Evolutionary conservation across 2,888 invertebrate genomes (phyloP).

Genomic region (Lycia hirtaria): DNA sequence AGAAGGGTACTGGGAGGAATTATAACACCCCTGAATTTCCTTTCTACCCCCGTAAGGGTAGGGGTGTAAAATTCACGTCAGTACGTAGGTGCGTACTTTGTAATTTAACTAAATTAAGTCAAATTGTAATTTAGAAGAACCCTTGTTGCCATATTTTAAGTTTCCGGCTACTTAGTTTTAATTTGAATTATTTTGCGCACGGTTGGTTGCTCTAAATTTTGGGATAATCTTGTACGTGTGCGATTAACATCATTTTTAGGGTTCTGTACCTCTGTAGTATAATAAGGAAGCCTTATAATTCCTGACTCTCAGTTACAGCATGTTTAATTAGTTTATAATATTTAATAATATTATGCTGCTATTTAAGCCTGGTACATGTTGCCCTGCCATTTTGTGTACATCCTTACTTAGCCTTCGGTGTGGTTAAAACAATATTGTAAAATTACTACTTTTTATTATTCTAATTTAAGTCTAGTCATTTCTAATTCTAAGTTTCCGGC

Average conservation of each 20-base stretch:
- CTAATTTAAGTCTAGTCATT: no score
- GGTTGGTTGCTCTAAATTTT: constrained; percentile 10
- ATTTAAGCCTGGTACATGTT: no score
- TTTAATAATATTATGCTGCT: no score
- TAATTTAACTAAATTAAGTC: constrained; percentile 54
- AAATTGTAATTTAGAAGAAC: constrained; percentile 58
- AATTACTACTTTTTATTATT: no score
- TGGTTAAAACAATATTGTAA: no score
- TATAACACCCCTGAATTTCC: constrained; percentile 50
- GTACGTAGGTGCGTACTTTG: constrained; percentile 40
- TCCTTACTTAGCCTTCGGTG: no score
- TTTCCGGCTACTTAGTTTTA: constrained; percentile 41
- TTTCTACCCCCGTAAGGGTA: constrained; percentile 46
- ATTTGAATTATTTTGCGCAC: constrained; percentile 35
- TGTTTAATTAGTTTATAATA: no score
- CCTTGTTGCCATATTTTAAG: constrained; percentile 44
- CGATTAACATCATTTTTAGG: not conserved
- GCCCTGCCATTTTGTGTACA: no score
- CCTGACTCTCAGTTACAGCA: no score
- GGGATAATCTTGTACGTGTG: not conserved
- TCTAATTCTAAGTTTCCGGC: no score
- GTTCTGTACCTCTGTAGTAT: not conserved
- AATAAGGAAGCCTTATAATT: no score
- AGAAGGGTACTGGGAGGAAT: constrained; percentile 47
- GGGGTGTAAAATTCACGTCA: constrained; percentile 54